These are phyloP conservation scores for Cladorhizidae sp. DNA, from an alignment of 37 sponge, comb jelly and placozoan species.

Conservation along the genomic window DNA sequence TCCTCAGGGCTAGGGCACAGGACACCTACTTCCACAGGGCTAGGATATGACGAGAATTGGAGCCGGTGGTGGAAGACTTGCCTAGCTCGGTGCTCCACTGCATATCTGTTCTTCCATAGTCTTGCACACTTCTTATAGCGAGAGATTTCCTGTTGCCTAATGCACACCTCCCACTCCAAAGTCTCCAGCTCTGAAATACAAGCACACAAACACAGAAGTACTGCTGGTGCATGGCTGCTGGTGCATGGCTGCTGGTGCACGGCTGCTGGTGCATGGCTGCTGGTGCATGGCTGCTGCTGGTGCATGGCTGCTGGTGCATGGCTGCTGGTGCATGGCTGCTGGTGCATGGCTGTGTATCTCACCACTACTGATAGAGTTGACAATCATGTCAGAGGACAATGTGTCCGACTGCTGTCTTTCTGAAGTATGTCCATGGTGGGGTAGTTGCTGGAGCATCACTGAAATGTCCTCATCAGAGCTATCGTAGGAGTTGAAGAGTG, in stretches of 20 bases:
- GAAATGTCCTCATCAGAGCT: slow-evolving; percentile 8
- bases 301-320: background rate
- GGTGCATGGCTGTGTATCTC: background rate
- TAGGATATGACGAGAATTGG: too few species aligned
- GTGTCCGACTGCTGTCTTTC: slow-evolving; percentile 18
- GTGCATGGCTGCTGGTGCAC: slow-evolving; percentile 34
- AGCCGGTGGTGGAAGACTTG: too few species aligned
- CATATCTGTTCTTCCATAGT: background rate
- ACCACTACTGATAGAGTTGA: slow-evolving; percentile 49
- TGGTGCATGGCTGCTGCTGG: background rate
- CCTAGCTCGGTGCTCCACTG: background rate
- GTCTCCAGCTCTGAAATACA: slow-evolving; percentile 52
- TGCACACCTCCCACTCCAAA: slow-evolving; percentile 36
- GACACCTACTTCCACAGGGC: too few species aligned
- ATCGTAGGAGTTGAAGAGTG: background rate
- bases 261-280: background rate
- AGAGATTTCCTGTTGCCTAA: background rate
- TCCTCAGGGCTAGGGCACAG: too few species aligned
- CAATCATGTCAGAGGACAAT: slow-evolving; percentile 40
- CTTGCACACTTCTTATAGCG: background rate
- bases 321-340: too few species aligned
- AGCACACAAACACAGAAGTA: slow-evolving; percentile 64
- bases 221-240: slow-evolving; percentile 27
- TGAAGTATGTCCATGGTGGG: background rate
- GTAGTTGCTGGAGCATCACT: slow-evolving; percentile 1